These are phyloP conservation scores for Drosophila engyochracea DNA, from an alignment of 2,888 invertebrate species.

Conservation along the genomic window DNA sequence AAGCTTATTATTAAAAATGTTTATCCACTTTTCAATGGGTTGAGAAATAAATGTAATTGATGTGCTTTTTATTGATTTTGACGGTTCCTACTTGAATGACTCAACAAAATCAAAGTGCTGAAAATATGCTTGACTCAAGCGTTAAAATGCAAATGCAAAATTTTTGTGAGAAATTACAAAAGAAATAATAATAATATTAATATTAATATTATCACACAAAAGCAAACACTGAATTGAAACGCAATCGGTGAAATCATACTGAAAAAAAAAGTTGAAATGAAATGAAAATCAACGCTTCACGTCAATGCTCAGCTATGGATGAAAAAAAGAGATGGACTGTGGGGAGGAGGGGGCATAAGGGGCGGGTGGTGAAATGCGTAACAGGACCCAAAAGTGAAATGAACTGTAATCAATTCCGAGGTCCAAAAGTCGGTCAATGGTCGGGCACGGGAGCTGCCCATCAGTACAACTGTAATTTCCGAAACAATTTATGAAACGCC, in stretches of 20 bases:
- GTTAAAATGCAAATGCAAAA: slow-evolving; percentile 19
- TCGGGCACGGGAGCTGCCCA: slow-evolving; percentile 19
- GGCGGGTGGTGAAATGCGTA: slow-evolving; percentile 3
- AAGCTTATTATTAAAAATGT: background rate
- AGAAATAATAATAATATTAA: slow-evolving; percentile 31
- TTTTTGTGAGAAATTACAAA: slow-evolving; percentile 3
- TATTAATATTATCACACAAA: slow-evolving; percentile 50
- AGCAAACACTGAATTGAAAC: slow-evolving; percentile 38
- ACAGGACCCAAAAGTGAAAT: slow-evolving; percentile 67
- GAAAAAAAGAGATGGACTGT: background rate
- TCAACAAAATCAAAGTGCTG: background rate
- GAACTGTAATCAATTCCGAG: slow-evolving; percentile 76
- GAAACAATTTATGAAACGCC: slow-evolving; percentile 64
- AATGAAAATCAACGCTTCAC: slow-evolving; percentile 25
- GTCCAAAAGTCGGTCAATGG: slow-evolving; percentile 42
- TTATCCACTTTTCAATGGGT: background rate
- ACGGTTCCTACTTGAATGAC: background rate
- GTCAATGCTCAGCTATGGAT: slow-evolving; percentile 18
- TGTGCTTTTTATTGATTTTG: background rate
- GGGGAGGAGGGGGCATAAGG: background rate
- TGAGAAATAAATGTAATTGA: background rate
- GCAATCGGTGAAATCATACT: slow-evolving; percentile 6
- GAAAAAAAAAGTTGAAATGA: slow-evolving; percentile 2
- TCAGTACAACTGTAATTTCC: slow-evolving; percentile 64
- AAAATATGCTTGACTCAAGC: background rate